These are phyloP conservation scores for Melanostoma scalare DNA, from an alignment of 2,888 invertebrate genomes.

Conservation along the genomic window DNA sequence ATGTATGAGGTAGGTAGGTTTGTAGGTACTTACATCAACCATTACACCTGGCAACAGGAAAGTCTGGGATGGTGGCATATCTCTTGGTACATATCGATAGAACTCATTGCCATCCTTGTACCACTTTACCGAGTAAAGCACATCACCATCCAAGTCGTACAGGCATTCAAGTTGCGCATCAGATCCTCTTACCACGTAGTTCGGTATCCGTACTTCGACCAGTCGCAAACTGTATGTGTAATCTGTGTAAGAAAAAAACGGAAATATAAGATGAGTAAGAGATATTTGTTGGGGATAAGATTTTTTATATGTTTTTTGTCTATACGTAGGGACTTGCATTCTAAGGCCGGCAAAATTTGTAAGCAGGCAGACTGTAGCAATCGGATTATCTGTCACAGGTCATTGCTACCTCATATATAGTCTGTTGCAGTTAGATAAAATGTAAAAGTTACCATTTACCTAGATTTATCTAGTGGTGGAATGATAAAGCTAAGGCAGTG, in stretches of 20 bases:
- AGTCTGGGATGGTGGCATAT: constrained; percentile 90
- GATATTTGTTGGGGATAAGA: neutral
- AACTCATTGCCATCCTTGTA: constrained; percentile 95
- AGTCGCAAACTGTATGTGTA: constrained; percentile 86
- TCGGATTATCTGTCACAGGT: too few relatives aligned
- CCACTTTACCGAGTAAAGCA: constrained; percentile 95
- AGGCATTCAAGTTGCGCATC: constrained; percentile 90
- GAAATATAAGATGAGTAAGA: constrained; percentile 26
- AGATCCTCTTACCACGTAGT: constrained; percentile 90
- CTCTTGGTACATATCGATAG: constrained; percentile 92
- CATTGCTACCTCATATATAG: too few relatives aligned
- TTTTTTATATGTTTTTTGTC: neutral
- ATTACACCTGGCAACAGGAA: constrained; percentile 91
- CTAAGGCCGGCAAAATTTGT: neutral
- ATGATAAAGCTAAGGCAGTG: too few relatives aligned
- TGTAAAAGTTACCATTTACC: too few relatives aligned
- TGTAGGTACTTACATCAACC: constrained; percentile 89
- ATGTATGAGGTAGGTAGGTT: neutral
- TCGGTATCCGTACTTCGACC: constrained; percentile 90
- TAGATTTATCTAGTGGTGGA: too few relatives aligned
- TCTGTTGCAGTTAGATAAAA: too few relatives aligned
- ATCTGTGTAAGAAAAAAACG: constrained; percentile 78
- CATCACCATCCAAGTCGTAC: constrained; percentile 91
- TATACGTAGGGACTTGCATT: neutral
- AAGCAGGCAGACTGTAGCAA: too few relatives aligned